Evolutionary conservation across 2,113 vertebrate species (phyloP), one percentile per base, ranked within the genome.

Genomic region (Malurus melanocephalus): DNA sequence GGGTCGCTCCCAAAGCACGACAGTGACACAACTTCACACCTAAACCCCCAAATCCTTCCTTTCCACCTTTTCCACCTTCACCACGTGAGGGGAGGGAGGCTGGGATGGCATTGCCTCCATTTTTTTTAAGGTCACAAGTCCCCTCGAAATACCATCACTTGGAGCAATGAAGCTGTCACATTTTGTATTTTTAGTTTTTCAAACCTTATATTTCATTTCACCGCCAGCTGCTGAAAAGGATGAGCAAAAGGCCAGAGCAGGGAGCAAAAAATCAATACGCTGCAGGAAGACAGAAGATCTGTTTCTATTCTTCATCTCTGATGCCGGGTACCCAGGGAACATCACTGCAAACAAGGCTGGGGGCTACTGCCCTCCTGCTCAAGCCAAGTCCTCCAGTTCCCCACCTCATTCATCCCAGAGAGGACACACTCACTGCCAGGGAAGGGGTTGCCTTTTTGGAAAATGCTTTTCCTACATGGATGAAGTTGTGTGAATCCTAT

Each of bases 221-320:
- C 85, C 17, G 20, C 83, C 89, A 89, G 91, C 89, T 93, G 91
- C 88, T 91, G 93, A 94, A 96, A 94, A 95, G 82, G 95, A 97
- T 80, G 90, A 95, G 96, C 89, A 80, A 97, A 96, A 97, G 86
- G 94, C 95, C 93, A 53, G 64, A 94, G 91, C 68, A 33, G 93
- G 95, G 94, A 97, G 93, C 94, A 94, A 96, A 94, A 97, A 97
- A 97, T 97, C 97, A 95, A 97, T 97, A 97, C 76, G 3, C 94
- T 85, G 90, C 93, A 96, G 95, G 94, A 97, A 97, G 90, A 91
- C 65, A 48, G 69, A 89, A 74, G 61, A 83, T 89, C 81, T 96
- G 85, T 80, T 95, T 93, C 91, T 91, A 43, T 87, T 96, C 95
- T 69, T 95, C 91, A 38, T 65, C 55, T 61, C 89, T 92, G 92